Conservation (phyloP, 2,797 vertebrate genomes). For the Huso huso region DNA sequence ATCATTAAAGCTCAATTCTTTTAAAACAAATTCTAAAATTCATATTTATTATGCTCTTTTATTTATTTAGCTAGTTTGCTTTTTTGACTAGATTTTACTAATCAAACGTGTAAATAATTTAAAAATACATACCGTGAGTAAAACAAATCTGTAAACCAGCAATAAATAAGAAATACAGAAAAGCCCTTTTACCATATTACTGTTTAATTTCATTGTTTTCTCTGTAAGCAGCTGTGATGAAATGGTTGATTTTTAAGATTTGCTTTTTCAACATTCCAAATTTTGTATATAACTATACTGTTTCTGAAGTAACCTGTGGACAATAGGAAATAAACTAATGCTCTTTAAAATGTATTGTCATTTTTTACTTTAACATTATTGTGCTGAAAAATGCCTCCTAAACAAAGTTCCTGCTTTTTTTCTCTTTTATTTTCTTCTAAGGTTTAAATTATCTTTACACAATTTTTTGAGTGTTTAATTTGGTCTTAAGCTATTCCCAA, state of each 20-base stretch:
- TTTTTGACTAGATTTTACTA: conserved; percentile 60
- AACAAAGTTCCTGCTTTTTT: no score
- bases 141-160: conserved; percentile 71
- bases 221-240: conserved; percentile 60
- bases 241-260: conserved; percentile 51
- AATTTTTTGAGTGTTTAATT: no score
- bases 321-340: conserved; percentile 85
- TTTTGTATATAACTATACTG: conserved; percentile 86
- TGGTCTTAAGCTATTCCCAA: no score
- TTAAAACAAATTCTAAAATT: no score
- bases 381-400: no score
- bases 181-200: conserved; percentile 66
- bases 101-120: conserved; percentile 76
- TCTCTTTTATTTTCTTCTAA: no score
- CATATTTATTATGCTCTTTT: conserved; percentile 62
- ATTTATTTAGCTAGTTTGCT: conserved; percentile 65
- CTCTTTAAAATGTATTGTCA: conserved; percentile 59
- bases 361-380: no score
- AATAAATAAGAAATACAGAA: conserved; percentile 78
- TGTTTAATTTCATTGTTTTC: conserved; percentile 58
- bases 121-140: conserved; percentile 63
- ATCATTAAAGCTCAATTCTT: conserved; percentile 47
- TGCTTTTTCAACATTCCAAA: conserved; percentile 88
- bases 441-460: no score
- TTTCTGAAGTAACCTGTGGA: conserved; percentile 84